phyloP scores from a whole-genome alignment of 2,113 vertebrate species.

The Brevimyrus niger region DNA sequence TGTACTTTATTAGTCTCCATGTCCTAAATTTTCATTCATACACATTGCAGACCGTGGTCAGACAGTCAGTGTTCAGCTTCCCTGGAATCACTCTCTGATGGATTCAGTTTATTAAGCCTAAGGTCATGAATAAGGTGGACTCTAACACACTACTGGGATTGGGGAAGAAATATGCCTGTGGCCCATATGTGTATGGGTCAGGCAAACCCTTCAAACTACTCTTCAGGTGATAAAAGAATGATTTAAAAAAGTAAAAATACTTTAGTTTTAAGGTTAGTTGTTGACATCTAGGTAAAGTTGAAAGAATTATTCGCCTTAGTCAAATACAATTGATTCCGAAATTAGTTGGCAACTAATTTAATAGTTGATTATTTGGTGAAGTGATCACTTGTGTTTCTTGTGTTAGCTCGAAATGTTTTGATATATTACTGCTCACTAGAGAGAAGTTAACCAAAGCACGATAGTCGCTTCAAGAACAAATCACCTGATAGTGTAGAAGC shows the following conservation, averaged over 20 bases:
- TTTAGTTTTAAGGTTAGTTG: neutral
- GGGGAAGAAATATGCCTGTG: neutral
- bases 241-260: neutral
- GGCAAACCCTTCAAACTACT: neutral
- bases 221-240: neutral
- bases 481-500: too few species aligned
- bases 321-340: too few species aligned
- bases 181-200: neutral
- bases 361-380: too few species aligned
- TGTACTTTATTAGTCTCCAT: too few species aligned
- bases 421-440: too few species aligned
- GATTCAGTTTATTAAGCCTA: neutral
- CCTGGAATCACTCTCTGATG: neutral
- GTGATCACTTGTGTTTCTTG: too few species aligned
- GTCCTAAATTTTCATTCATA: neutral
- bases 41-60: neutral
- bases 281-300: neutral
- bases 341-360: too few species aligned
- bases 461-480: too few species aligned
- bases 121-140: neutral
- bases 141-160: neutral
- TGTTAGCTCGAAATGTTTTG: too few species aligned
- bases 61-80: neutral
- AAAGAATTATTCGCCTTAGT: too few species aligned
- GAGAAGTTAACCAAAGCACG: too few species aligned